These are phyloP conservation scores for Harlomillsia oculata DNA, from an alignment of 1,140 invertebrate genomes.

Conservation along the genomic window DNA sequence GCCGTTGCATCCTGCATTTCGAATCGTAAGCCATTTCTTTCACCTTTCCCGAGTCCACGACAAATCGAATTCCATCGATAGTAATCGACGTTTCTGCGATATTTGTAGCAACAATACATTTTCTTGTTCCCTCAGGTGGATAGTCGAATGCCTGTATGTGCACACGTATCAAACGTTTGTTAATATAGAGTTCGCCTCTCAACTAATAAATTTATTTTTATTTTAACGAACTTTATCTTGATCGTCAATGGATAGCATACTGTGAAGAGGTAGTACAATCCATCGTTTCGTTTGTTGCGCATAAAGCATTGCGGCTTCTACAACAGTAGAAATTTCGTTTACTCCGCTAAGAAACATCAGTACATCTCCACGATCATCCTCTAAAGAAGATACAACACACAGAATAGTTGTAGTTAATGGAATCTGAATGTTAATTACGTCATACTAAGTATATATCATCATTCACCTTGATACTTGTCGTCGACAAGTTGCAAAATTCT, in stretches of 20 bases:
- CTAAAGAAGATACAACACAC: constrained; percentile 50
- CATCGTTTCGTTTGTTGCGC: constrained; percentile 66
- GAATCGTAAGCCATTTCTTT: constrained; percentile 96
- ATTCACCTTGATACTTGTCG: constrained; percentile 66
- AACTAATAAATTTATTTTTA: background rate
- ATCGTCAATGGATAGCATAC: constrained; percentile 79
- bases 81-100: constrained; percentile 99
- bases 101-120: constrained; percentile 98
- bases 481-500: constrained; percentile 87
- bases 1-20: constrained; percentile 69
- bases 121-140: constrained; percentile 85
- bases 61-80: constrained; percentile 96
- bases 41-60: constrained; percentile 92
- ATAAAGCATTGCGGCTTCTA: constrained; percentile 78
- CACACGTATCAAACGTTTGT: background rate
- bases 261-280: constrained; percentile 93
- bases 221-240: constrained; percentile 74
- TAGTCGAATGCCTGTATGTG: constrained; percentile 89
- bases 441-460: constrained; percentile 19
- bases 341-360: constrained; percentile 94
- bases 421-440: constrained; percentile 14
- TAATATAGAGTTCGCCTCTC: background rate
- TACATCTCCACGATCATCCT: constrained; percentile 82
- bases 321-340: constrained; percentile 83
- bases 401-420: constrained; percentile 11